phyloP scores from a whole-genome alignment of 2,797 vertebrate species.

The Hipposideros larvatus region DNA sequence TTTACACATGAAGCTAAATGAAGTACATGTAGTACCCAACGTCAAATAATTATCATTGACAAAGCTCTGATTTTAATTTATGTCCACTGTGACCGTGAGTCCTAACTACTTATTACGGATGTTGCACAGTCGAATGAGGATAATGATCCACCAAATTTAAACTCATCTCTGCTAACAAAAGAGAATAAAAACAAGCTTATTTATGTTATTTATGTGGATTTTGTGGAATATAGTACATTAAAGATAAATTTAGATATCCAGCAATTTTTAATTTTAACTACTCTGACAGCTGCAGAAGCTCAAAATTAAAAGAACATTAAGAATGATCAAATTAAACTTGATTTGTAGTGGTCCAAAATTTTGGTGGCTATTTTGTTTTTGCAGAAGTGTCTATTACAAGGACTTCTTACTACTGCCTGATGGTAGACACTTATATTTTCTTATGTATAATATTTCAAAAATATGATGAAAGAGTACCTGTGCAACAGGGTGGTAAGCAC shows the following conservation, averaged over 20 bases:
- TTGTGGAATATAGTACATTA: not conserved
- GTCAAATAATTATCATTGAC: not conserved
- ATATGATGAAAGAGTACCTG: not conserved
- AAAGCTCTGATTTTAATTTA: not conserved
- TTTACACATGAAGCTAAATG: not conserved
- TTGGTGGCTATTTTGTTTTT: not conserved
- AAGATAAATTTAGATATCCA: not conserved
- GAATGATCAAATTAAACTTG: conserved; percentile 2
- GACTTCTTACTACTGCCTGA: not conserved
- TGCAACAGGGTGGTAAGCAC: not conserved
- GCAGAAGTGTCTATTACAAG: not conserved
- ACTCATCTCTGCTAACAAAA: not conserved
- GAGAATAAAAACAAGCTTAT: not conserved
- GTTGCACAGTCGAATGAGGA: not conserved
- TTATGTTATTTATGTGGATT: not conserved
- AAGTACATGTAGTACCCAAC: not conserved
- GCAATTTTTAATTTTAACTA: not conserved
- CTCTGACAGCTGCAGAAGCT: not conserved
- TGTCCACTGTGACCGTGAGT: not conserved
- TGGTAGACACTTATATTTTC: not conserved
- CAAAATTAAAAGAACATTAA: conserved; percentile 10
- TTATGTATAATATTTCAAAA: conserved; percentile 4
- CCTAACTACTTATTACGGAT: not conserved
- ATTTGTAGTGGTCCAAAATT: not conserved
- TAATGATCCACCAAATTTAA: not conserved